Evolutionary conservation across 1,140 invertebrate species (phyloP), one percentile per base, ranked within the genome.

Genomic region (Brachionus paranguensis): DNA sequence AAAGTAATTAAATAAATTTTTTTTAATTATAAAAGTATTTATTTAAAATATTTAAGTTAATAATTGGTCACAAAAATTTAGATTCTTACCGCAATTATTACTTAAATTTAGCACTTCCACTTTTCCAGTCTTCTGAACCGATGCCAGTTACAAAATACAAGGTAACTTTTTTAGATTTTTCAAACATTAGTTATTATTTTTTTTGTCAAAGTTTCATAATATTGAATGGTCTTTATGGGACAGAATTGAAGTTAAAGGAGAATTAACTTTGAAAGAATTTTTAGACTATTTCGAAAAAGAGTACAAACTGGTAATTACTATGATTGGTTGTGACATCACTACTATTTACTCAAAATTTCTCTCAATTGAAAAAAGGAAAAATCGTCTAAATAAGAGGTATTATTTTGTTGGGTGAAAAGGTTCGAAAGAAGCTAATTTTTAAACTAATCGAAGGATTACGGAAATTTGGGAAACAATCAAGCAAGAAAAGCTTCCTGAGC

Each of bases 171-270:
- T 12, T 3, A 10, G 24, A 76, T 27, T 14, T 47, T 43, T 27
- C 5, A 50, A 14, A 50, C 27, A 29, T 50, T 76, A 4, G 14
- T n/a, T 12, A 14, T 27, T 24, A 50, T 10, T 50, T 50, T 24
- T 24, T 76, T 76, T 20, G 7, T 76, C 14, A 78, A 86, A 91
- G 87, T 99, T 97, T 88, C 95, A 97, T 87, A 95, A 96, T 33
- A 94, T 92, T 70, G 93, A 97, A 86, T 99, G 96, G 93, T 98
- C 96, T 0, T 91, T 99, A 10, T 99, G 98, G 98, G 97, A 99
- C 88, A 92, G 97, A 78, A 97, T 99, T 89, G 97, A 99, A 88
- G 93, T 99, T 0, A 91, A 93, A 74, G 96, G 96, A 8, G 96
- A 98, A 87, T 91, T 98, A 88, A 98, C 97, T 0, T 89, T 99